Conservation (phyloP, 2,113 vertebrate genomes). For the Larimichthys polyactis region DNA sequence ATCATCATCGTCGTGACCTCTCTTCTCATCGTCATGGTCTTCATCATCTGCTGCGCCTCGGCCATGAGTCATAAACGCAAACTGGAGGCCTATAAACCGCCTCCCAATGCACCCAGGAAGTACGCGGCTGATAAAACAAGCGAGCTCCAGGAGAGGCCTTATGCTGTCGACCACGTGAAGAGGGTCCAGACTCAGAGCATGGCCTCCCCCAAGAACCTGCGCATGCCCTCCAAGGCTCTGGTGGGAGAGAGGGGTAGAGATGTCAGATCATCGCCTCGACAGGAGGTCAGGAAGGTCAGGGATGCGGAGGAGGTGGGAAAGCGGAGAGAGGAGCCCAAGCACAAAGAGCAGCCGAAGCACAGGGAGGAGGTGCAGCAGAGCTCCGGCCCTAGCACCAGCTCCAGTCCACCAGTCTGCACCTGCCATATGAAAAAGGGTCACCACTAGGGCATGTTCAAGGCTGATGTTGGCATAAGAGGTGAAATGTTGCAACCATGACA, state of each 20-base stretch:
- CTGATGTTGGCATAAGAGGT: background rate
- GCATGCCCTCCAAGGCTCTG: constrained; percentile 80
- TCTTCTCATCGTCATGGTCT: constrained; percentile 91
- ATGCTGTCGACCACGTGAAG: constrained; percentile 82
- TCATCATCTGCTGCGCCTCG: constrained; percentile 91
- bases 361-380: constrained; percentile 73
- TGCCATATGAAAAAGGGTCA: constrained; percentile 82
- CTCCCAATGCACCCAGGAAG: constrained; percentile 84
- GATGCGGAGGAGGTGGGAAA: constrained; percentile 76
- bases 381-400: constrained; percentile 58
- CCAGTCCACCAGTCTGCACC: constrained; percentile 78
- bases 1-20: constrained; percentile 93
- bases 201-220: constrained; percentile 88
- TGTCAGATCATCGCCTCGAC: constrained; percentile 58
- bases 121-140: constrained; percentile 83
- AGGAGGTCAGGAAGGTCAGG: constrained; percentile 75
- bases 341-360: constrained; percentile 70
- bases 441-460: constrained; percentile 44
- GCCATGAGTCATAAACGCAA: constrained; percentile 94
- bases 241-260: constrained; percentile 80
- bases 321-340: constrained; percentile 74
- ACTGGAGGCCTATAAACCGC: constrained; percentile 93
- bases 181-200: constrained; percentile 89
- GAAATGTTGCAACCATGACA: constrained; percentile 18
- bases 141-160: constrained; percentile 85